Evolutionary conservation across 2,113 vertebrate genomes (phyloP).

Genomic region (Aegithalos caudatus): DNA sequence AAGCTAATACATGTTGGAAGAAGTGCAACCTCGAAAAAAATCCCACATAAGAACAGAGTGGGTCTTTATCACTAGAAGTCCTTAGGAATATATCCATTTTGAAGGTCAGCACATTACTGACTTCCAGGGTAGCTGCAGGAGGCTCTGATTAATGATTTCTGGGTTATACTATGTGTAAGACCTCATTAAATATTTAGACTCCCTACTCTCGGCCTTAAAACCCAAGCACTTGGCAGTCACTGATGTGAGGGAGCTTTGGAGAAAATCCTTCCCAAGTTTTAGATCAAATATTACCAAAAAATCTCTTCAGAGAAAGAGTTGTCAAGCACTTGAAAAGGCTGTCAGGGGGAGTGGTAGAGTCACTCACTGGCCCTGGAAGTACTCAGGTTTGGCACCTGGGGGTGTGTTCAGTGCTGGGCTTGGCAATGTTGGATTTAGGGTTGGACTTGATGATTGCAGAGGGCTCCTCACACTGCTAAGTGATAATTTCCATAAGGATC

Average conservation of each 20-base stretch:
- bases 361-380: not conserved
- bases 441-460: not conserved
- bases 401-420: not conserved
- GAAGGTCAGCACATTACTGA: not conserved
- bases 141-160: not conserved
- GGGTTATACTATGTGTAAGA: not conserved
- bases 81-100: not conserved
- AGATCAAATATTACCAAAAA: not conserved
- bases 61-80: not conserved
- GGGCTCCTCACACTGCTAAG: not conserved
- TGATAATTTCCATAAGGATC: not conserved
- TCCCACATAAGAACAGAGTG: not conserved
- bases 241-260: not conserved
- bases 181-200: not conserved
- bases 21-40: not conserved
- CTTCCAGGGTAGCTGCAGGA: not conserved
- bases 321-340: not conserved
- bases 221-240: not conserved
- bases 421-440: not conserved
- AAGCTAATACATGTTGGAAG: not conserved
- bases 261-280: not conserved
- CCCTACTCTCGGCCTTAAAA: not conserved
- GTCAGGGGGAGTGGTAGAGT: not conserved
- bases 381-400: not conserved
- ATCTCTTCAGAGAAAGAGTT: not conserved